Evolutionary conservation across 2,113 vertebrate species (phyloP).

Genomic region (Microtus oregoni): DNA sequence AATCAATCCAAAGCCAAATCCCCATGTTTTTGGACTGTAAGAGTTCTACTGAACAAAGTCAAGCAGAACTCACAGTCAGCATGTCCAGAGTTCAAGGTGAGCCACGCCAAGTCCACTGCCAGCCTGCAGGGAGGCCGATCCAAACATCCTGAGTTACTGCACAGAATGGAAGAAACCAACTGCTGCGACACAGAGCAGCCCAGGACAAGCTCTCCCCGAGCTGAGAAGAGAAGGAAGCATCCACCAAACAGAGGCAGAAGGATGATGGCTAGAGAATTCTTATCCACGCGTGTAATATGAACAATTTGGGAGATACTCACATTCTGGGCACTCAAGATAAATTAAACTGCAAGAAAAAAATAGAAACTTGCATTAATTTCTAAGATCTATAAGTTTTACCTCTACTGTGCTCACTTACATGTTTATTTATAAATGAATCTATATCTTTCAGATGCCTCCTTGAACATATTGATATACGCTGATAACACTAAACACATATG

Average conservation of each 20-base stretch:
- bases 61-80: slow-evolving; percentile 25
- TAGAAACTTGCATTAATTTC: slow-evolving; percentile 38
- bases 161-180: neutral
- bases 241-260: neutral
- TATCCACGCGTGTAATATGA: neutral
- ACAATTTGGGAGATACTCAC: neutral
- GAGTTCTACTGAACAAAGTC: neutral
- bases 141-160: neutral
- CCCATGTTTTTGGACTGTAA: slow-evolving; percentile 3
- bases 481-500: neutral
- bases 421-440: neutral
- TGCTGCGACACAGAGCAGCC: neutral
- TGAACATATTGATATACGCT: neutral
- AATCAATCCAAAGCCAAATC: slow-evolving; percentile 21
- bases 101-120: neutral
- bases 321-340: neutral
- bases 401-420: neutral
- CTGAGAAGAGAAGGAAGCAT: neutral
- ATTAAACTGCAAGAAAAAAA: neutral
- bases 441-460: neutral
- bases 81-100: slow-evolving; percentile 13
- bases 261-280: neutral
- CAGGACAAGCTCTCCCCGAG: neutral
- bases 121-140: neutral
- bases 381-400: neutral